Percentiles rank a stretch among this genome's conserved stretches.
Conservation (phyloP, 2,888 invertebrate genomes). For the Emmelina monodactyla region DNA sequence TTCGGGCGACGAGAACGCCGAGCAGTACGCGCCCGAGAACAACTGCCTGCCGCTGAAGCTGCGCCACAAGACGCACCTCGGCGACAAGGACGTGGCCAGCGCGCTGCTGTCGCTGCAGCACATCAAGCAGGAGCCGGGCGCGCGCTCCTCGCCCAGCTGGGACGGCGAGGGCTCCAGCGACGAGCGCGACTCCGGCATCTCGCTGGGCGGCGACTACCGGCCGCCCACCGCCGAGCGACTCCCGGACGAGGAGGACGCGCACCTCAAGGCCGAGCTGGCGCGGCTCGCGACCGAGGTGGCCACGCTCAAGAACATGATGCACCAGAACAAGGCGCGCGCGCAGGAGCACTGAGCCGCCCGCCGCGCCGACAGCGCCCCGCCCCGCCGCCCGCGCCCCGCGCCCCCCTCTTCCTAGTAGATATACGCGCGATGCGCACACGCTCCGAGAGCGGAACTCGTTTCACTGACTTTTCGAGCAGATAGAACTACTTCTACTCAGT, state of each 20-base stretch:
- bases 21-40: slow-evolving; percentile 69
- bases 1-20: slow-evolving; percentile 59
- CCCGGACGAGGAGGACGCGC: slow-evolving; percentile 68
- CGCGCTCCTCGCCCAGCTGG: slow-evolving; percentile 83
- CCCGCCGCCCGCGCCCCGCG: slow-evolving; percentile 18
- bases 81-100: slow-evolving; percentile 88
- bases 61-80: slow-evolving; percentile 89
- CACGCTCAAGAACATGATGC: slow-evolving; percentile 84
- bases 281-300: slow-evolving; percentile 91
- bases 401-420: slow-evolving; percentile 49
- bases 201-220: slow-evolving; percentile 76
- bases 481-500: slow-evolving; percentile 62
- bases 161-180: slow-evolving; percentile 91
- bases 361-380: slow-evolving; percentile 27
- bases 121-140: slow-evolving; percentile 86
- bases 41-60: slow-evolving; percentile 89
- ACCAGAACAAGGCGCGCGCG: slow-evolving; percentile 64
- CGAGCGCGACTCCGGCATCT: slow-evolving; percentile 89
- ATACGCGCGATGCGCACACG: slow-evolving; percentile 31
- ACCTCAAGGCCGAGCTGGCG: slow-evolving; percentile 85
- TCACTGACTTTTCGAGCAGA: slow-evolving; percentile 62
- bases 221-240: slow-evolving; percentile 44
- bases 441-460: slow-evolving; percentile 44
- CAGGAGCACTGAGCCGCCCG: slow-evolving; percentile 50
- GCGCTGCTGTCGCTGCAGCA: slow-evolving; percentile 83